Percentiles rank a stretch among this genome's conserved stretches.
phyloP scores from a whole-genome alignment of 1,140 invertebrate species.

The Heliconius melpomene region DNA sequence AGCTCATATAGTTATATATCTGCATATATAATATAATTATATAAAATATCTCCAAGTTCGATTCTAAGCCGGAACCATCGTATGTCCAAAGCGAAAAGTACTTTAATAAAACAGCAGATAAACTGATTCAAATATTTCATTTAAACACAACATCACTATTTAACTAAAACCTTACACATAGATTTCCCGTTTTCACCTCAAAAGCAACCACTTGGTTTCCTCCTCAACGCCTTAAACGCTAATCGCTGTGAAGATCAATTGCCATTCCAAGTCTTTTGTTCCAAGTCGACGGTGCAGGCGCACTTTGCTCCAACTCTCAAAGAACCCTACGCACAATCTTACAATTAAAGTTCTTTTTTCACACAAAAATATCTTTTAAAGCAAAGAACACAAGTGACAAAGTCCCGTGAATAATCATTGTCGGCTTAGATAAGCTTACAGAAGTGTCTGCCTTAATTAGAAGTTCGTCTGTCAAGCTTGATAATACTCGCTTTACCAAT shows the following conservation, averaged over 20 bases:
- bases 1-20: too few species aligned
- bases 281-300: constrained; percentile 62
- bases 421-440: constrained; percentile 53
- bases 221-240: constrained; percentile 64
- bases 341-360: constrained; percentile 47
- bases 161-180: background rate
- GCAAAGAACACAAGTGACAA: constrained; percentile 39
- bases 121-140: background rate
- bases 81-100: background rate
- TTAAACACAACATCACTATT: background rate
- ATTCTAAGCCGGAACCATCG: background rate
- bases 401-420: constrained; percentile 45
- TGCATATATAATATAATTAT: background rate
- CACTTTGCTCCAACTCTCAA: constrained; percentile 65
- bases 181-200: constrained; percentile 42
- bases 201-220: constrained; percentile 51
- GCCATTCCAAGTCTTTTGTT: constrained; percentile 72
- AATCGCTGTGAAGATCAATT: constrained; percentile 74
- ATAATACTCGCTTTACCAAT: constrained; percentile 65
- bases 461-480: constrained; percentile 51
- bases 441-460: constrained; percentile 62
- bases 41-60: background rate
- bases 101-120: background rate
- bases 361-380: constrained; percentile 52
- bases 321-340: constrained; percentile 49